Evolutionary conservation across 37 sponge, comb jelly and placozoan genomes (phyloP), one percentile per base, ranked within the genome.

Genomic region (Halisarca cf. caerulea): DNA sequence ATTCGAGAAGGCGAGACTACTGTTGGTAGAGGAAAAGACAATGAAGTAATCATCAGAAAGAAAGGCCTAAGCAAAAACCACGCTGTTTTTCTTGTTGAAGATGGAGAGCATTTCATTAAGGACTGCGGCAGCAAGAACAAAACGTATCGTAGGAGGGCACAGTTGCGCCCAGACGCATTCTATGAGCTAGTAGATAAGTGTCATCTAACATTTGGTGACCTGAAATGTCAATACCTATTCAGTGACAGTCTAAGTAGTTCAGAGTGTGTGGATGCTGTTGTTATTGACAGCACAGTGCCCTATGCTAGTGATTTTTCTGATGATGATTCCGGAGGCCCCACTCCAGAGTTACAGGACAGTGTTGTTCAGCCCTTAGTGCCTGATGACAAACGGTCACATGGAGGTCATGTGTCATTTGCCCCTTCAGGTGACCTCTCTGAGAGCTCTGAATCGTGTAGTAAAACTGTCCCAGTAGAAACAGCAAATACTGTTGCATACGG

Each of bases 101-200:
- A 47, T 34, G 84, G 72, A 34, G 80, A 86, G 6, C 93, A 92
- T 59, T 92, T 92, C 40, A 74, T 92, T 7, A 59, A 60, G 81
- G 93, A 92, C 58, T 80, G 66, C 40, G 75, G 33, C 25, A 92
- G 90, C 80, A 86, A 84, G 58, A 89, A 89, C 87, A 89, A 84
- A 55, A 92, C 93, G 0, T 86, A 84, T 23, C 30, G 93, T 25
- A 58, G 43, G 18, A 83, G 3, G 20, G 87, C 64, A 25, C 57
- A 66, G 27, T 73, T 92, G 2, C 86, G 86, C 2, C 93, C 93
- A 23, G 62, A 92, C 55, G 81, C 80, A 34, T 89, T 73, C 75
- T 92, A 92, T 84, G 93, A 92, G 71, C 81, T 92, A 28, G 79
- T 57, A 38, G 47, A 89, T 72, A 84, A 82, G 37, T 69, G 66